A percentile compares a stretch with the other conserved stretches of the same genome.
These are phyloP conservation scores for Chrysomallon squamiferum DNA, from an alignment of 1,140 invertebrate species.

Conservation along the genomic window DNA sequence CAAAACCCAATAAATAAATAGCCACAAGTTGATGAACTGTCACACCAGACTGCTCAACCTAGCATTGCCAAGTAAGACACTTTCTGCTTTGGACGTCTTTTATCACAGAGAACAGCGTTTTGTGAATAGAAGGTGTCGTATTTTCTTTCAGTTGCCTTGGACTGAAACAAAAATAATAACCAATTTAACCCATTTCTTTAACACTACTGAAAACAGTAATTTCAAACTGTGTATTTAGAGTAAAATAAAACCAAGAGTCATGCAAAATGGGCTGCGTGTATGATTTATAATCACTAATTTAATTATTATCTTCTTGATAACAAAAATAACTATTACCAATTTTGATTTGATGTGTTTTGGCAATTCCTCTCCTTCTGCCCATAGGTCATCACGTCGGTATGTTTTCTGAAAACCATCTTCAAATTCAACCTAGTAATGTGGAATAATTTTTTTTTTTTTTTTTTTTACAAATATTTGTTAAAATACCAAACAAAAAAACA, in stretches of 20 bases:
- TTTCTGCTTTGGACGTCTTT: constrained; percentile 34
- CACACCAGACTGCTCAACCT: background rate
- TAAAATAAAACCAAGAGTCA: too few species aligned
- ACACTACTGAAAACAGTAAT: background rate
- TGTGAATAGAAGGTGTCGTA: constrained; percentile 41
- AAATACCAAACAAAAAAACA: too few species aligned
- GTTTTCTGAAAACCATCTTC: constrained; percentile 60
- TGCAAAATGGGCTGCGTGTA: too few species aligned
- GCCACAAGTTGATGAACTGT: too few species aligned
- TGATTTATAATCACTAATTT: too few species aligned
- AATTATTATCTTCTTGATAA: too few species aligned
- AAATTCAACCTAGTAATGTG: constrained; percentile 61
- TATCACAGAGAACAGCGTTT: constrained; percentile 1
- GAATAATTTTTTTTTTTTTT: too few species aligned
- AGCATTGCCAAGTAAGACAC: constrained; percentile 15
- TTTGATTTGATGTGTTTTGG: constrained; percentile 62
- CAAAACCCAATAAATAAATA: too few species aligned
- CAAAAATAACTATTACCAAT: too few species aligned
- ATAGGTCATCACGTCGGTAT: constrained; percentile 60
- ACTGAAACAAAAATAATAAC: constrained; percentile 43
- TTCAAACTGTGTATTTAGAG: too few species aligned
- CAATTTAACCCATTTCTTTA: background rate
- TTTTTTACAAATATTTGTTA: too few species aligned
- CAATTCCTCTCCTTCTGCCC: constrained; percentile 60
- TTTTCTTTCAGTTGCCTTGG: constrained; percentile 58